Base-by-base conservation (phyloP, 2,888 invertebrate species). In the Eupithecia vulgata region DNA sequence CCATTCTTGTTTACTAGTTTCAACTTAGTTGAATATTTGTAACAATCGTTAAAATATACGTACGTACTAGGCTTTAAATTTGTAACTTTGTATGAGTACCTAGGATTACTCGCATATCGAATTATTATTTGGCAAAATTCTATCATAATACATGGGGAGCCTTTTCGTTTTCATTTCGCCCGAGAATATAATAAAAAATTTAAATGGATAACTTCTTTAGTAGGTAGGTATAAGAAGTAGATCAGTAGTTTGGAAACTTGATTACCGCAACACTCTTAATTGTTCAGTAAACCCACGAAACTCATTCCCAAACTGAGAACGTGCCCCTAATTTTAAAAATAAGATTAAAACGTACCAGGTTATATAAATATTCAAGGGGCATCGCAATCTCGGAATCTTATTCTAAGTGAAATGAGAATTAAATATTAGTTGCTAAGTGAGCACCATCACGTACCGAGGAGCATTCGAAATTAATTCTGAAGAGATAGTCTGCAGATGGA, bases 381-480 rank as follows among this genome's bases (percentile, higher is more conserved):
- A 52, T 48, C 61, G 37, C 40, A 52, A 48, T 48, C 40, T 35
- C 59, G 30, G 34, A 66, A 66, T 66, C 66, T 66, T 59, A 71
- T 66, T 66, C 40, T 34, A 69, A 61, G 30, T 61, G 68, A 61
- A 61, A 42, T 61, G 7, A 61, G 71, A 67, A 72, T 68, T 52
- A 67, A 64, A 68, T 72, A 67, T 72, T 72, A 68, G 62, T n/a
- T 21, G 8, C 67, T 68, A 57, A 74, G 67, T 70, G 67, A 65
- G 57, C 45, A 70, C 37, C 42, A 48, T 45, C 35, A 48, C 42
- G 25, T 66, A 17, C 15, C 21, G 13, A 42, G 30, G 64, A 17
- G 8, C 25, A 68, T 42, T 21, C 40, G 45, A 35, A 70, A 67
- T 62, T 21, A 70, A 57, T 64, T 7, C 64, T 57, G 59, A 40